Percentiles rank a stretch among this genome's conserved stretches.
phyloP scores from a whole-genome alignment of 2,888 invertebrate genomes.

The Balanococcus diminutus region DNA sequence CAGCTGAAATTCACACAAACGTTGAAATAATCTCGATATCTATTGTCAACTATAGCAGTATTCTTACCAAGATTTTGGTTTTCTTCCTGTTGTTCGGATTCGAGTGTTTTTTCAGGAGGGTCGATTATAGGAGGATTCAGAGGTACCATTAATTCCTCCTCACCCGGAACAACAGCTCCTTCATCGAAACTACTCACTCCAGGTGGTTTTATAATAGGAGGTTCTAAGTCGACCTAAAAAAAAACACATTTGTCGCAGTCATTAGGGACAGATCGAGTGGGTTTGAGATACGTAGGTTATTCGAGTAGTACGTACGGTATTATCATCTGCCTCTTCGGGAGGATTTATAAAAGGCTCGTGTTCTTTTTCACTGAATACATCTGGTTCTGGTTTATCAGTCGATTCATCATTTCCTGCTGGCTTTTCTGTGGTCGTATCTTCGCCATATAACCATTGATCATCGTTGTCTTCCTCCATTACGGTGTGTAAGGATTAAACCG shows the following conservation, averaged over 20 bases:
- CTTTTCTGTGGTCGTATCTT: conserved; percentile 60
- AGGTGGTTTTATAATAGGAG: conserved; percentile 44
- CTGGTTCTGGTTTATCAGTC: conserved; percentile 32
- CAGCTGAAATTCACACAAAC: neutral
- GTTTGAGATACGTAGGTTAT: neutral
- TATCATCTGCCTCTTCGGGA: conserved; percentile 8
- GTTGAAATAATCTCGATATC: neutral
- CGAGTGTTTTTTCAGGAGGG: conserved; percentile 11
- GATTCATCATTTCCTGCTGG: neutral
- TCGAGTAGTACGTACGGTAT: neutral
- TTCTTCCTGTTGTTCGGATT: conserved; percentile 2
- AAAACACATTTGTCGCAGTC: neutral
- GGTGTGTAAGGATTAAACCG: neutral
- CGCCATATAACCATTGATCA: conserved; percentile 88
- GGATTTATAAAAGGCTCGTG: conserved; percentile 32
- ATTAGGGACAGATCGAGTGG: neutral
- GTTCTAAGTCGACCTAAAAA: conserved; percentile 37
- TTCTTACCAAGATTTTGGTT: neutral
- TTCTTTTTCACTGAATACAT: conserved; percentile 30
- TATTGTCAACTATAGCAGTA: neutral
- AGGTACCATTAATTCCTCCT: conserved; percentile 44
- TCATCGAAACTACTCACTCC: conserved; percentile 43
- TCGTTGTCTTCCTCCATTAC: conserved; percentile 68
- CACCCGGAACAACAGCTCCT: conserved; percentile 34
- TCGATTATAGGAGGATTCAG: conserved; percentile 39